Conservation (phyloP, 2,888 invertebrate species). For the Nomada flava region DNA sequence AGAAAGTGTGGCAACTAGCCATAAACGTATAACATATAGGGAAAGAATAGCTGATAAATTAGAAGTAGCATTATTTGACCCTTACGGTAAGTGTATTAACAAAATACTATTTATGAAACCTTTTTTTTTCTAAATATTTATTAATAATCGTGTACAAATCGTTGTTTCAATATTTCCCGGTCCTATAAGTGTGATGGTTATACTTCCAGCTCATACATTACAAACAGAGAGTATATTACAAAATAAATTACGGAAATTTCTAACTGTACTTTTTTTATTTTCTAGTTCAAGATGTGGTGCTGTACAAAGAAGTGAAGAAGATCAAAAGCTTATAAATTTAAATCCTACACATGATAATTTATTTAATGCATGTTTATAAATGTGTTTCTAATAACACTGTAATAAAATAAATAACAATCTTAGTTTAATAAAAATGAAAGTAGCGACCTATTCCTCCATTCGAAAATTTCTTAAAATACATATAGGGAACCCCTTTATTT, state of each 20-base stretch:
- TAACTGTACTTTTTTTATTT: conserved; percentile 79
- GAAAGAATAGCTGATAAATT: conserved; percentile 92
- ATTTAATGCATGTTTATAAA: neutral
- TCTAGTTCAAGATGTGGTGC: conserved; percentile 88
- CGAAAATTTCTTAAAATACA: neutral
- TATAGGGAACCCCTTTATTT: neutral
- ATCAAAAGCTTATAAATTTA: conserved; percentile 80
- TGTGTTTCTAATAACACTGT: neutral
- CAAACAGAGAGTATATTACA: neutral
- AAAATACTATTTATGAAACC: neutral
- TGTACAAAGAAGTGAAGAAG: conserved; percentile 91
- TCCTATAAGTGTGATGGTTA: neutral
- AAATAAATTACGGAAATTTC: neutral
- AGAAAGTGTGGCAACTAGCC: conserved; percentile 92
- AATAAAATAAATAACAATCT: conserved; percentile 9
- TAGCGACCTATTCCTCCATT: neutral
- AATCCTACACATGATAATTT: neutral
- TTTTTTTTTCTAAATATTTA: neutral
- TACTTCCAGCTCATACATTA: neutral
- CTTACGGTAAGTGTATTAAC: conserved; percentile 89
- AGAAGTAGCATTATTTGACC: conserved; percentile 91
- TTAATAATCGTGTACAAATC: neutral
- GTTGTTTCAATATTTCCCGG: neutral
- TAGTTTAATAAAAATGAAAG: neutral
- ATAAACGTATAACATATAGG: conserved; percentile 88